A percentile compares a stretch with the other conserved stretches of the same genome.
These are phyloP conservation scores for Stomatorhinus walkeri DNA, from an alignment of 2,797 vertebrate species.

Conservation along the genomic window DNA sequence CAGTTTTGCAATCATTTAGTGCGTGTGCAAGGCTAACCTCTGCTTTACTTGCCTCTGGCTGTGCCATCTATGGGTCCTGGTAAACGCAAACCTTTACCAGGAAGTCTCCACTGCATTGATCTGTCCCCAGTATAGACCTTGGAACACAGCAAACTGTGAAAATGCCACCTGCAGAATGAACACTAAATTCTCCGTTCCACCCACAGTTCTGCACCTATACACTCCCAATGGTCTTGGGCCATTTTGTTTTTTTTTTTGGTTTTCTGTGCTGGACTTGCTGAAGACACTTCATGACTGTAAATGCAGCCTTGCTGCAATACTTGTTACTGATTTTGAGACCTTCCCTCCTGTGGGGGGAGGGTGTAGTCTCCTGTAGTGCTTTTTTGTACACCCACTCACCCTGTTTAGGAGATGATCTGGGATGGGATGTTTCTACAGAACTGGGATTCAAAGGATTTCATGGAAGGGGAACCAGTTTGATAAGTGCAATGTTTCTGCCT, in stretches of 20 bases:
- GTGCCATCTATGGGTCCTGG: background rate
- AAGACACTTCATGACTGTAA: background rate
- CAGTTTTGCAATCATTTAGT: background rate
- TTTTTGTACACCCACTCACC: background rate
- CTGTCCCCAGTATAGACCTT: background rate
- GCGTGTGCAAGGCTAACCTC: background rate
- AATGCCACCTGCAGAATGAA: background rate
- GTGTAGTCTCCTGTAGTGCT: background rate
- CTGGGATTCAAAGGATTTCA: background rate
- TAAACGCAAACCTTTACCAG: background rate
- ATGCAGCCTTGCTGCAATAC: background rate
- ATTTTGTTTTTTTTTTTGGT: background rate
- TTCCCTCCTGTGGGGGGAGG: background rate
- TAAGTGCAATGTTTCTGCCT: background rate
- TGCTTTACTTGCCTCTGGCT: background rate
- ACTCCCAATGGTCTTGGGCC: background rate
- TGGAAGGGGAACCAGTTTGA: background rate
- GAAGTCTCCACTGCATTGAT: background rate
- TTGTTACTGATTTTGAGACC: background rate
- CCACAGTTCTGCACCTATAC: background rate
- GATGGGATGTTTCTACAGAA: conserved; percentile 3
- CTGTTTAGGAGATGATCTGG: background rate
- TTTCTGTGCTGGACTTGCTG: background rate
- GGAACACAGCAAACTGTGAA: background rate
- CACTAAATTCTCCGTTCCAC: background rate